A percentile compares a stretch with the other conserved stretches of the same genome.
Evolutionary conservation across 2,113 vertebrate species (phyloP).

Genomic region (Potamarius usumacintae): DNA sequence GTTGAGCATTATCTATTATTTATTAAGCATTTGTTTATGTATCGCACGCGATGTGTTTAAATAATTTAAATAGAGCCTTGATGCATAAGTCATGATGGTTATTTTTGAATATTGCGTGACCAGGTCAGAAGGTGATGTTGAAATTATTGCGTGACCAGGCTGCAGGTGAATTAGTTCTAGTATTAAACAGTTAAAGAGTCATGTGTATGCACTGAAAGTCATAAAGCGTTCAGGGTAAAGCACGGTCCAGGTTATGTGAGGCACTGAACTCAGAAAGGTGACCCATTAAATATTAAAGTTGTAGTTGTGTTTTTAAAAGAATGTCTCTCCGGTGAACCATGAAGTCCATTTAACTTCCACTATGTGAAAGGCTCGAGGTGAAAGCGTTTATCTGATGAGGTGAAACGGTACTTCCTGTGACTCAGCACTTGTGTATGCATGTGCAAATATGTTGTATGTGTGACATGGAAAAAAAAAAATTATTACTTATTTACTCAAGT

Average conservation of each 20-base stretch:
- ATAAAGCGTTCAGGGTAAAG: background rate
- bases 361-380: background rate
- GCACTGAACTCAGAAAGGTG: background rate
- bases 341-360: background rate
- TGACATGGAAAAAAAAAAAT: slow-evolving; percentile 6
- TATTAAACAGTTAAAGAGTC: background rate
- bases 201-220: background rate
- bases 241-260: background rate
- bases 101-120: background rate
- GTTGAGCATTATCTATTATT: slow-evolving; percentile 27
- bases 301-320: background rate
- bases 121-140: background rate
- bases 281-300: slow-evolving; percentile 7
- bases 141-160: background rate
- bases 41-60: background rate
- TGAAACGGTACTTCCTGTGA: slow-evolving; percentile 23
- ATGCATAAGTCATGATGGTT: background rate
- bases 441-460: background rate
- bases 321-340: background rate
- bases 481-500: slow-evolving; percentile 18
- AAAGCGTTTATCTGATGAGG: slow-evolving; percentile 22
- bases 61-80: slow-evolving; percentile 11
- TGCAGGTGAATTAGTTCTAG: background rate
- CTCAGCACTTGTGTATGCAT: background rate
- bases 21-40: slow-evolving; percentile 16